These are phyloP conservation scores for Cosmorhoe ocellata DNA, from an alignment of 2,888 invertebrate species.

Conservation along the genomic window DNA sequence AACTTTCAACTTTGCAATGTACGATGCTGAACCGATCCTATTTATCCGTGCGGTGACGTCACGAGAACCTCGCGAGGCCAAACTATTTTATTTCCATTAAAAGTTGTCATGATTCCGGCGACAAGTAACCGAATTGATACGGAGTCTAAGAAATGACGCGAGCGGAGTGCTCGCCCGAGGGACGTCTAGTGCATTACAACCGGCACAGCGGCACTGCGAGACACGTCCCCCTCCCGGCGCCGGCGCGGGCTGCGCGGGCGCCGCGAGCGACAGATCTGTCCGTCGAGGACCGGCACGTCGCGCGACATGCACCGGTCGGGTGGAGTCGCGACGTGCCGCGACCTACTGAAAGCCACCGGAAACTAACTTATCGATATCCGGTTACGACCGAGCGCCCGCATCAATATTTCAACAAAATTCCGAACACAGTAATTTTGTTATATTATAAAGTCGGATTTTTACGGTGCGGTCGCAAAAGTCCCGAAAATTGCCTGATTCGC, in stretches of 20 bases:
- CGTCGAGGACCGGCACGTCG: too few species aligned
- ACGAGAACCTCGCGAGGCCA: conserved; percentile 10
- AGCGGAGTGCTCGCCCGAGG: conserved; percentile 33
- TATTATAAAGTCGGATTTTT: background rate
- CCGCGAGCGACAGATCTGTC: too few species aligned
- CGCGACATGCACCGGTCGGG: too few species aligned
- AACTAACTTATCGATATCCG: background rate
- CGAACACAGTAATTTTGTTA: background rate
- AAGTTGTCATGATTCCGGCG: conserved; percentile 40
- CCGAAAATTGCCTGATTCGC: conserved; percentile 7
- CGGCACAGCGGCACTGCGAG: conserved; percentile 30
- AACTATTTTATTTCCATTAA: conserved; percentile 41
- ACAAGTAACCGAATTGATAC: conserved; percentile 40
- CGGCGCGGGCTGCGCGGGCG: too few species aligned
- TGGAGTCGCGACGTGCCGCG: too few species aligned
- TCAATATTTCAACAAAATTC: background rate
- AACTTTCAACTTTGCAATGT: conserved; percentile 19
- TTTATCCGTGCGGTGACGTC: conserved; percentile 10
- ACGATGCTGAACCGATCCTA: conserved; percentile 15
- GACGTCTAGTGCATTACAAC: conserved; percentile 45
- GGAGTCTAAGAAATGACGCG: conserved; percentile 36
- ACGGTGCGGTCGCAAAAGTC: conserved; percentile 2
- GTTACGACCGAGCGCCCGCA: background rate
- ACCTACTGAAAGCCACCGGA: background rate
- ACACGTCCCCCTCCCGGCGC: too few species aligned